A percentile compares a stretch with the other conserved stretches of the same genome.
These are phyloP conservation scores for Zaprionus lineosus DNA, from an alignment of 2,888 invertebrate species.

Conservation along the genomic window DNA sequence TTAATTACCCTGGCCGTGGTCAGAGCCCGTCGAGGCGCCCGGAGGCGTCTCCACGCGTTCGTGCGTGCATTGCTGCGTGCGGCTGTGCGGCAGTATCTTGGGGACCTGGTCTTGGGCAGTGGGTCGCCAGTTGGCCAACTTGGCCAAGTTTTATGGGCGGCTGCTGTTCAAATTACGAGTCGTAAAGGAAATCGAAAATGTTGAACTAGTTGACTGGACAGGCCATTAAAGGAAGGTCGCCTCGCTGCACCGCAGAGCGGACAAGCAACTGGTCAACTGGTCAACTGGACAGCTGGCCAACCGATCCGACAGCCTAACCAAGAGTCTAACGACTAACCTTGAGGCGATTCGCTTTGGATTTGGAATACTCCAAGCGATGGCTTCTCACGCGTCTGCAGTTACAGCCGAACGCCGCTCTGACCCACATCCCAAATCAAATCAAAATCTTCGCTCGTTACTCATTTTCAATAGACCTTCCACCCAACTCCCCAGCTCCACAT, in stretches of 20 bases:
- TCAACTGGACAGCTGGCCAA: too few relatives aligned
- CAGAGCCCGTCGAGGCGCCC: constrained; percentile 14
- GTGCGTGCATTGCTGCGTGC: constrained; percentile 52
- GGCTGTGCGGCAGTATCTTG: constrained; percentile 5
- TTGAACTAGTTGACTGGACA: constrained; percentile 56
- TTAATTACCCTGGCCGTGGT: constrained; percentile 55
- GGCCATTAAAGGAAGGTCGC: constrained; percentile 72
- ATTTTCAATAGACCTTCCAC: too few relatives aligned
- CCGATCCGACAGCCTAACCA: too few relatives aligned
- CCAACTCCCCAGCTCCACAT: too few relatives aligned
- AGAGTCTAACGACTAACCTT: too few relatives aligned
- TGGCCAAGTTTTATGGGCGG: constrained; percentile 31
- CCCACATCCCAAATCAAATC: constrained; percentile 59
- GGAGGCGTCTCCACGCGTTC: constrained; percentile 32
- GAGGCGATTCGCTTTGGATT: constrained; percentile 39
- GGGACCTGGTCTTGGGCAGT: constrained; percentile 42
- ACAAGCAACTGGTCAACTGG: constrained; percentile 9
- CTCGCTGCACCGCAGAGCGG: constrained; percentile 38
- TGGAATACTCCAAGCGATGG: constrained; percentile 8
- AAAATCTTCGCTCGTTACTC: constrained; percentile 19
- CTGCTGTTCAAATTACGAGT: constrained; percentile 53
- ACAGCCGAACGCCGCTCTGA: constrained; percentile 35
- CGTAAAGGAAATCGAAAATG: constrained; percentile 62
- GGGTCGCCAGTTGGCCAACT: constrained; percentile 39
- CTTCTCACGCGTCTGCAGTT: constrained; percentile 68